Evolutionary conservation across 2,797 vertebrate genomes (phyloP).

Genomic region (Knipowitschia caucasica): DNA sequence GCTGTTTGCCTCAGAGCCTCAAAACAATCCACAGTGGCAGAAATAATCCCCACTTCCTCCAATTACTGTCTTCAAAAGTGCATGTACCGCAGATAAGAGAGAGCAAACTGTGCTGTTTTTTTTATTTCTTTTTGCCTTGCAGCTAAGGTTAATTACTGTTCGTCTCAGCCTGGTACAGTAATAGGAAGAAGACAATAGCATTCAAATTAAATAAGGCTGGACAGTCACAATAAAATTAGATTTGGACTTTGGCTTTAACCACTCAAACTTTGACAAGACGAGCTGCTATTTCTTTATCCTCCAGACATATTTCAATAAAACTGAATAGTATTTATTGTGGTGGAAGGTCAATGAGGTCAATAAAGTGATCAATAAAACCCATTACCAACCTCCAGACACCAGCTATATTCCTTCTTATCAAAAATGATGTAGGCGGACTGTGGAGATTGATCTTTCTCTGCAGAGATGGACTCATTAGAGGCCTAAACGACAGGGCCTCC

Average conservation of each 20-base stretch:
- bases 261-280: too few relatives aligned
- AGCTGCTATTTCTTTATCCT: too few relatives aligned
- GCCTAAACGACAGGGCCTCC: too few relatives aligned
- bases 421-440: too few relatives aligned
- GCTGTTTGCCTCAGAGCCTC: not conserved
- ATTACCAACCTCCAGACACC: too few relatives aligned
- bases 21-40: constrained; percentile 7
- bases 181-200: constrained; percentile 14
- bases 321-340: too few relatives aligned
- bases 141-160: constrained; percentile 9
- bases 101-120: constrained; percentile 2
- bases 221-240: not conserved
- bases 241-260: too few relatives aligned
- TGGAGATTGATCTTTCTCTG: too few relatives aligned
- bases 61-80: constrained; percentile 13
- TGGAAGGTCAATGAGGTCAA: too few relatives aligned
- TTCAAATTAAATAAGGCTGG: constrained; percentile 7
- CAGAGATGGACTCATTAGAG: too few relatives aligned
- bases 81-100: not conserved
- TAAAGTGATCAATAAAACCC: too few relatives aligned
- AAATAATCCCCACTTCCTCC: not conserved
- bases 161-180: not conserved
- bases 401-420: too few relatives aligned
- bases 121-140: constrained; percentile 8
- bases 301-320: not conserved